Evolutionary conservation across 2,797 vertebrate species (phyloP).

Genomic region (Philypnodon macrostomus): DNA sequence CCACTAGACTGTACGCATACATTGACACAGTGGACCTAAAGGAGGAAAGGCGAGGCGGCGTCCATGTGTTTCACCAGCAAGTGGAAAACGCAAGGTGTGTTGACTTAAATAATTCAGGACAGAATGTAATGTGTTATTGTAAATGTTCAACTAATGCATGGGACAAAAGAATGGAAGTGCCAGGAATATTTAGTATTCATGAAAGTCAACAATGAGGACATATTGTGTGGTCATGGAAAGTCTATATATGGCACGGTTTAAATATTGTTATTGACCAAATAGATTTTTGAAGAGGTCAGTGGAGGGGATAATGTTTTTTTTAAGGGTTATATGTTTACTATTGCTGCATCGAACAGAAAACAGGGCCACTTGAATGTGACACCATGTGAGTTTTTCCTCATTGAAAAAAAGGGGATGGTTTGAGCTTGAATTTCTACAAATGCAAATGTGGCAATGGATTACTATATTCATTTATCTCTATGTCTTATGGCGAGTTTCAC

Average conservation of each 20-base stretch:
- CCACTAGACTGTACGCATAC: not conserved
- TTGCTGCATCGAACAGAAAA: not conserved
- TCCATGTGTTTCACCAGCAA: constrained; percentile 2
- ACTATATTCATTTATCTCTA: too few relatives aligned
- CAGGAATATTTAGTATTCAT: not conserved
- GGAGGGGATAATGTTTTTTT: not conserved
- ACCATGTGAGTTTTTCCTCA: not conserved
- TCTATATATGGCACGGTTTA: not conserved
- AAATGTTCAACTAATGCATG: constrained; percentile 6
- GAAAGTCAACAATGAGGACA: not conserved
- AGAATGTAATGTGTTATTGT: constrained; percentile 9
- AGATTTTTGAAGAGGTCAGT: not conserved
- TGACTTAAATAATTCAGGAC: constrained; percentile 32
- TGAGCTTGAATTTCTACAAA: too few relatives aligned
- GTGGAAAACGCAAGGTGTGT: constrained; percentile 4
- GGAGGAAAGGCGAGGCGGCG: constrained; percentile 6
- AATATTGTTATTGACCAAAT: not conserved
- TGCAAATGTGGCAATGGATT: too few relatives aligned
- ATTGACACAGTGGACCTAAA: constrained; percentile 11
- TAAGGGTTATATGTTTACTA: constrained; percentile 1
- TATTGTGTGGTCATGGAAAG: not conserved
- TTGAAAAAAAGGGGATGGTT: too few relatives aligned
- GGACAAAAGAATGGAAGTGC: not conserved
- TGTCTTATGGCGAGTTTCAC: too few relatives aligned
- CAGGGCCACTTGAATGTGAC: not conserved